A percentile compares a stretch with the other conserved stretches of the same genome.
Conservation (phyloP, 2,113 vertebrate genomes). For the Semicossyphus pulcher region DNA sequence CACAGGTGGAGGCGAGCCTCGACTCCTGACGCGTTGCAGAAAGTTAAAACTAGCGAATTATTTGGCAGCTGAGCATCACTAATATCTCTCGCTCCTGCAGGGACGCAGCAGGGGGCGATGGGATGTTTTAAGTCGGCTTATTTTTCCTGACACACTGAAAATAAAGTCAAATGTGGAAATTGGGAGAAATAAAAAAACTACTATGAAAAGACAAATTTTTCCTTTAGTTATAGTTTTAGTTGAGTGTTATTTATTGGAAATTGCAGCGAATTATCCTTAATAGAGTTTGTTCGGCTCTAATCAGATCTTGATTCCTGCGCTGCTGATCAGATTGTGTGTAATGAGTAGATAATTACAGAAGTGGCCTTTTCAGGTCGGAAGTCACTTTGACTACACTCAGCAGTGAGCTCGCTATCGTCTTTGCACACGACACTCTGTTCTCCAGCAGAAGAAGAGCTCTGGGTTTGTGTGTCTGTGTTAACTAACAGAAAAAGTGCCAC, state of each 20-base stretch:
- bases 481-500: too few species aligned
- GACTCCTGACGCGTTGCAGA: slow-evolving; percentile 19
- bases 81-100: neutral
- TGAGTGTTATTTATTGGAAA: neutral
- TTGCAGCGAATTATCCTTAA: neutral
- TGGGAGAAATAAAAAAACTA: neutral
- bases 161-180: neutral
- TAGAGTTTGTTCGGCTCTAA: neutral
- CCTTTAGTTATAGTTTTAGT: neutral
- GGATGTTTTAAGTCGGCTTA: slow-evolving; percentile 19
- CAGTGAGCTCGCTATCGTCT: too few species aligned
- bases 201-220: neutral
- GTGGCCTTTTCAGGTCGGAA: too few species aligned
- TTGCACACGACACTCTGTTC: too few species aligned
- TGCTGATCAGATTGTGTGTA: too few species aligned
- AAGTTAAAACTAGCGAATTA: slow-evolving; percentile 23
- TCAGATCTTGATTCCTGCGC: too few species aligned
- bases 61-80: slow-evolving; percentile 28
- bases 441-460: too few species aligned
- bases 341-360: too few species aligned
- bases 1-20: slow-evolving; percentile 30
- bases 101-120: slow-evolving; percentile 7
- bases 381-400: too few species aligned
- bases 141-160: neutral
- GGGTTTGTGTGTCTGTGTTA: too few species aligned